These are phyloP conservation scores for Leptocoma aspasia DNA, from an alignment of 2,113 vertebrate species.

Conservation along the genomic window DNA sequence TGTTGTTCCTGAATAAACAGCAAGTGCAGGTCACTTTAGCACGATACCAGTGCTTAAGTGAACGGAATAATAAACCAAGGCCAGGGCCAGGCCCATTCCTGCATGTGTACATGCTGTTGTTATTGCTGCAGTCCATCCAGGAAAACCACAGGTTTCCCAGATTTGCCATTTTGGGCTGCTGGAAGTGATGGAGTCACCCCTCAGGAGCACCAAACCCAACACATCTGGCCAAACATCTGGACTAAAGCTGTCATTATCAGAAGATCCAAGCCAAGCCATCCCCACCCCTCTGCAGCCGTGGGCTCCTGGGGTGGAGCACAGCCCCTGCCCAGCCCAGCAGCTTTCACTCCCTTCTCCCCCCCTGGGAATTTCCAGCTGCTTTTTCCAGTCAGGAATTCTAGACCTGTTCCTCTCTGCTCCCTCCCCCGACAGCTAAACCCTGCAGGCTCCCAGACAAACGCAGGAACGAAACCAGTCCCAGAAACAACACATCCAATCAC, in stretches of 20 bases:
- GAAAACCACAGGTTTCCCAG: accelerated
- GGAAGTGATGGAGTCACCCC: neutral
- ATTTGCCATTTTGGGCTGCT: neutral
- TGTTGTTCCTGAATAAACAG: neutral
- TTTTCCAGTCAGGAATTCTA: neutral
- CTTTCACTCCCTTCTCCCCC: accelerated
- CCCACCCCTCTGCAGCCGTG: accelerated
- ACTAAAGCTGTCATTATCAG: accelerated
- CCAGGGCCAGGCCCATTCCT: neutral
- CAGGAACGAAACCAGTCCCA: neutral
- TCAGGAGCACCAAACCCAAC: neutral
- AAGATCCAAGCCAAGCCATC: neutral
- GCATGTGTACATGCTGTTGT: accelerated
- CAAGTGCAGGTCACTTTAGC: neutral
- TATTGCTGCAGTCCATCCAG: accelerated
- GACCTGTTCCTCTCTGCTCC: accelerated
- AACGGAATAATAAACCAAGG: neutral
- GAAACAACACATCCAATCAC: accelerated
- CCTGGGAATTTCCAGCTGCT: neutral
- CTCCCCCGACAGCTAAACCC: neutral
- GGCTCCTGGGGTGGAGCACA: no score
- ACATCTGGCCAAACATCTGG: neutral
- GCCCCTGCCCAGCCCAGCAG: neutral
- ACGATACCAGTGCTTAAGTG: accelerated
- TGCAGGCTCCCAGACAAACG: neutral